Base-by-base conservation (phyloP, 2,888 invertebrate genomes). In the Aporophyla nigra region DNA sequence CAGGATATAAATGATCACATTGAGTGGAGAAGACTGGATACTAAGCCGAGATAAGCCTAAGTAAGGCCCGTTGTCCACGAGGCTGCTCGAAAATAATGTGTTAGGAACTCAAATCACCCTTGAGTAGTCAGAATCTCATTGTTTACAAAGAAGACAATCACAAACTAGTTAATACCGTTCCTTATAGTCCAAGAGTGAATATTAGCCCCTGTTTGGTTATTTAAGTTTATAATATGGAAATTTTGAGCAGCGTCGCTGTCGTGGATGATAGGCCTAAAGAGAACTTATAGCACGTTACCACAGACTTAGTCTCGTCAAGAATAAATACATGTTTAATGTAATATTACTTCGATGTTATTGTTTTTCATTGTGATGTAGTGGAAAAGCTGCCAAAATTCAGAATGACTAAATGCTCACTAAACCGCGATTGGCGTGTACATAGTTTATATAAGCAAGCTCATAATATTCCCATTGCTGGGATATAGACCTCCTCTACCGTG, bases 1-100 rank as follows among this genome's bases (percentile, higher is more conserved):
- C 68, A 75, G 71, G 69, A 76, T 75, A 80, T 76, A 80, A 80
- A 86, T 78, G 54, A 76, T 70, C 67, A 51, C 61, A 72, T 75
- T 27, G 33, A 79, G 67, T 63, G 21, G 49, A 43, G 46, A 70
- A 71, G 61, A 61, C 74, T 78, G 71, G 49, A 59, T 66, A 72
- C 72, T 78, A 76, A 85, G 59, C 58, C 46, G 49, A 54, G 49
- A 71, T 78, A 73, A 71, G 78, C 56, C 53, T 67, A 77, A 71
- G 14, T 69, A 75, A 71, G 14, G 19, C 6, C 16, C 4, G 16
- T 6, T n/a, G 53, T 54, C 10, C 33, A 67, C n/a, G 10, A 40
- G 6, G 16, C 54, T 40, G 6, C n/a, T 67, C 4, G 4, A 54
- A 10, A 54, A 6, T 19, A n/a, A 40, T n/a, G 67, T 40, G 6